A percentile compares a stretch with the other conserved stretches of the same genome.
Evolutionary conservation across 53 echinoderm and acorn worm genomes (phyloP).

Genomic region (Zoroaster sp.): DNA sequence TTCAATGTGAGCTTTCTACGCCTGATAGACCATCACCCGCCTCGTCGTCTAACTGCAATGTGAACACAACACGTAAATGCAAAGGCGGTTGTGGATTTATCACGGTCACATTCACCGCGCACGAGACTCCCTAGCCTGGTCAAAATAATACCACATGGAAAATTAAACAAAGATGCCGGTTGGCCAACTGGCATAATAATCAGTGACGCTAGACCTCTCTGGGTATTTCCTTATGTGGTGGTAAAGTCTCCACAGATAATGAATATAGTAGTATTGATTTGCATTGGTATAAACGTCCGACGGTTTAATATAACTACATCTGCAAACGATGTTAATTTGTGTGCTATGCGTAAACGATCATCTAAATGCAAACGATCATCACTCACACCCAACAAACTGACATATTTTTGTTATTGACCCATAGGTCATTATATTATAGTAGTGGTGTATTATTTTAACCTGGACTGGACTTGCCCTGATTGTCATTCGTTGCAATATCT

Average conservation of each 20-base stretch:
- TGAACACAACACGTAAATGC: no score
- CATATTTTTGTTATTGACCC: no score
- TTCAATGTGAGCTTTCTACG: not conserved
- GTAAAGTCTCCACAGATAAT: no score
- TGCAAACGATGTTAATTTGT: no score
- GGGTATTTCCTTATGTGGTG: not conserved
- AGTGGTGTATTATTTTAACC: not conserved
- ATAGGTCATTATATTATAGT: not conserved
- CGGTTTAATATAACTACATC: no score
- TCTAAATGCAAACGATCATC: no score
- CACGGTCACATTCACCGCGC: constrained; percentile 21
- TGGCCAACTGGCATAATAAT: not conserved
- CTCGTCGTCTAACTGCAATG: not conserved
- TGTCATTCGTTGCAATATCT: no score
- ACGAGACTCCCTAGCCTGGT: constrained; percentile 30
- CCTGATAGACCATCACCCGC: constrained; percentile 11
- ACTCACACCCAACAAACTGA: no score
- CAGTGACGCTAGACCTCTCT: not conserved
- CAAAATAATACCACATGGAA: constrained; percentile 1
- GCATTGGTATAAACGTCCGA: no score
- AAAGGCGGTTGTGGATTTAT: not conserved
- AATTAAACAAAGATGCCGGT: constrained; percentile 19
- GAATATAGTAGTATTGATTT: no score
- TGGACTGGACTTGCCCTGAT: no score
- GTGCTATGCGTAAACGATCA: no score